Evolutionary conservation across 2,113 vertebrate genomes (phyloP).

Genomic region (Pampusana beccarii): DNA sequence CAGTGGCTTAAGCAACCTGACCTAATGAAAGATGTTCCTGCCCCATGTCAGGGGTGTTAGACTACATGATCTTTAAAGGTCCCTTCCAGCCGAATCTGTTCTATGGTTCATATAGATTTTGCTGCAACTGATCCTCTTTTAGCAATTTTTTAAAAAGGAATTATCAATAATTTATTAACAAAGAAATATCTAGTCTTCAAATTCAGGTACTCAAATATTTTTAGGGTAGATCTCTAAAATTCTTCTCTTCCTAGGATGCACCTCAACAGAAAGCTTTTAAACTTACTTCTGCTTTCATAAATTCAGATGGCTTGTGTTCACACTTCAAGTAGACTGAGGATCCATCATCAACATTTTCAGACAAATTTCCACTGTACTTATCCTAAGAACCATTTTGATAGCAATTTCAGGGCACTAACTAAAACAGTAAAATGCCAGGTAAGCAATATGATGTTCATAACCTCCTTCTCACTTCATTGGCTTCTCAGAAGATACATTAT

Average conservation of each 20-base stretch:
- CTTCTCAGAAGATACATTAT: neutral
- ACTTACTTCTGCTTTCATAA: neutral
- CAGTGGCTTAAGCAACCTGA: neutral
- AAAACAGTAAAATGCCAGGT: neutral
- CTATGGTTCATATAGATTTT: neutral
- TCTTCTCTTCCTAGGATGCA: neutral
- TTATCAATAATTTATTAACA: neutral
- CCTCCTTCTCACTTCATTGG: neutral
- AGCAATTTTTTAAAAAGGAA: neutral
- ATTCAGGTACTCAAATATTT: neutral
- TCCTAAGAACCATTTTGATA: neutral
- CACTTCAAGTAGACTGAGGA: neutral
- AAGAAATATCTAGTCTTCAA: neutral
- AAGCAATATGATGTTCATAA: neutral
- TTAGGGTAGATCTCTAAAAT: neutral
- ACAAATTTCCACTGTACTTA: neutral
- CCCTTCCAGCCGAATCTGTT: neutral
- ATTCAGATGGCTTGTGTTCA: neutral
- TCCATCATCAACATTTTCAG: neutral
- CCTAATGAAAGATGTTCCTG: neutral
- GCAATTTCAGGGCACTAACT: neutral
- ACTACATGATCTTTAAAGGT: neutral
- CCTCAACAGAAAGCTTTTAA: neutral
- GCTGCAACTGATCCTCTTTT: neutral
- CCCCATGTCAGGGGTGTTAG: fast-evolving